Evolutionary conservation across 2,797 vertebrate species (phyloP).

Genomic region (Peromyscus attwateri): DNA sequence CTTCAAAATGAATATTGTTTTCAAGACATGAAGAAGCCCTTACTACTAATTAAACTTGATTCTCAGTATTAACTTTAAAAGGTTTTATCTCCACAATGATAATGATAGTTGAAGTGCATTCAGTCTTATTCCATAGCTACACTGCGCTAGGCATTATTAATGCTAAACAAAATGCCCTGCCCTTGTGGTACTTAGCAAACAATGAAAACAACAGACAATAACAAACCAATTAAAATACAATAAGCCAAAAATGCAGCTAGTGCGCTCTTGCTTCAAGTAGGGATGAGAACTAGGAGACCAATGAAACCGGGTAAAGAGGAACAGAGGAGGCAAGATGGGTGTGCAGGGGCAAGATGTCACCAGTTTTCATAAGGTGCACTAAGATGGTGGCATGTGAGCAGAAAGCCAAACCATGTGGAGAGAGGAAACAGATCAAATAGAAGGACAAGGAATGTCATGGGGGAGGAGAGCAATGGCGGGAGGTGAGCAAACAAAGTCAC

Average conservation of each 20-base stretch:
- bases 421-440: neutral
- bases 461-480: neutral
- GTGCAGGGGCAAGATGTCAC: too few species aligned
- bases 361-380: neutral
- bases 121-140: neutral
- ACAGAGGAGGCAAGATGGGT: neutral
- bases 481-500: neutral
- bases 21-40: slow-evolving; percentile 52
- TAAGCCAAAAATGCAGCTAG: neutral
- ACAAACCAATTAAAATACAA: neutral
- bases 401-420: neutral
- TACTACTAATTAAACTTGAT: slow-evolving; percentile 53
- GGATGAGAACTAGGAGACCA: neutral
- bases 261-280: neutral
- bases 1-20: slow-evolving; percentile 50
- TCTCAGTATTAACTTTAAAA: slow-evolving; percentile 40
- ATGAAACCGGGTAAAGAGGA: neutral
- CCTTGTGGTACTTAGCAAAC: neutral
- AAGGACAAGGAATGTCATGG: neutral
- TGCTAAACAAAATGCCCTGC: neutral
- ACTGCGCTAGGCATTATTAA: neutral
- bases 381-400: neutral
- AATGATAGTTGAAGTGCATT: slow-evolving; percentile 6
- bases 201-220: neutral
- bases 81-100: neutral